phyloP scores from a whole-genome alignment of 1,140 invertebrate genomes.

The Pseudomyrmex dendroicus region DNA sequence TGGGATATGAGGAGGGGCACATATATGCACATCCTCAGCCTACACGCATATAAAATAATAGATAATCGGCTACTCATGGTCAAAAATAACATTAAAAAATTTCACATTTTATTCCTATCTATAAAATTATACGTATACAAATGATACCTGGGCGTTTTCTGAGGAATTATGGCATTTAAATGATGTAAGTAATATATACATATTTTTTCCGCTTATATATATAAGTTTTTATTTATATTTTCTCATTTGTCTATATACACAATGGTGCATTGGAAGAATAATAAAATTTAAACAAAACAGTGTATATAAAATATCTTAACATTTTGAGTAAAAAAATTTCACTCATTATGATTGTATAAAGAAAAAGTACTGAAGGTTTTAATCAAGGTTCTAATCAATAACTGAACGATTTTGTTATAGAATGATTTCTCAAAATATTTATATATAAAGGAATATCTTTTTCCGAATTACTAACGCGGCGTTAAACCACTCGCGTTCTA shows the following conservation, averaged over 20 bases:
- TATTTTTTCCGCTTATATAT: not conserved
- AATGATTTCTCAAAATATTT: too few species aligned
- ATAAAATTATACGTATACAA: not conserved
- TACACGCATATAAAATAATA: conserved; percentile 7
- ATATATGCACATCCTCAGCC: conserved; percentile 10
- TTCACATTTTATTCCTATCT: not conserved
- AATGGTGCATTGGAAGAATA: too few species aligned
- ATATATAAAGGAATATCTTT: not conserved
- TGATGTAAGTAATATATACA: not conserved
- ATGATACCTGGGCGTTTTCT: not conserved
- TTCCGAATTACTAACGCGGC: not conserved
- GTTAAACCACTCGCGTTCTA: not conserved
- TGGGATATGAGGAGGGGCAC: not conserved
- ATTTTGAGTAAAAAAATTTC: too few species aligned
- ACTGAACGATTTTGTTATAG: too few species aligned
- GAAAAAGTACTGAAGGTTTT: too few species aligned
- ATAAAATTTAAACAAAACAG: too few species aligned
- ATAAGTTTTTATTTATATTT: not conserved
- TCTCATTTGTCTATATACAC: not conserved
- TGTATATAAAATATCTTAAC: too few species aligned
- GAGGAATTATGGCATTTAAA: conserved; percentile 4
- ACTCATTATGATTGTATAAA: too few species aligned
- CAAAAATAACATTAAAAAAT: conserved; percentile 1
- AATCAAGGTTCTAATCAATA: too few species aligned
- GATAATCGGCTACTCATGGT: not conserved